These are phyloP conservation scores for Stichopus chloronotus DNA, from an alignment of 35 echinoderm and acorn worm species.

Conservation along the genomic window DNA sequence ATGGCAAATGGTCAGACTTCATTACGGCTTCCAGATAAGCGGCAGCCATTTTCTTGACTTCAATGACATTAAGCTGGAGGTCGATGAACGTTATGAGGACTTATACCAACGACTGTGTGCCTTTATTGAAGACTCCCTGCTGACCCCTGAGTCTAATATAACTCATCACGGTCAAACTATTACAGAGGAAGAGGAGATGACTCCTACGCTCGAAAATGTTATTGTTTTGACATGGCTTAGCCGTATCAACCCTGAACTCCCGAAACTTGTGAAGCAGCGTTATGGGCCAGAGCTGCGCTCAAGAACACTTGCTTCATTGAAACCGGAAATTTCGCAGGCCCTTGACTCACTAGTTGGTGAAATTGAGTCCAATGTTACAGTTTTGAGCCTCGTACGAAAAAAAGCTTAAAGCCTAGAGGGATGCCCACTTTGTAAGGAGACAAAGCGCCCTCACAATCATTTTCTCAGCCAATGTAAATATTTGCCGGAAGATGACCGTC, in stretches of 20 bases:
- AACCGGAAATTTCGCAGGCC: constrained; percentile 70
- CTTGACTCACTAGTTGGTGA: not conserved
- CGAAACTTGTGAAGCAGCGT: constrained; percentile 52
- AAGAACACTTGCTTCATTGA: constrained; percentile 60
- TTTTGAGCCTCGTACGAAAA: not conserved
- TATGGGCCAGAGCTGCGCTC: constrained; percentile 52
- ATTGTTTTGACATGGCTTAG: constrained; percentile 38
- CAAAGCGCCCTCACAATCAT: constrained; percentile 43
- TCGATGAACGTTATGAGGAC: constrained; percentile 51
- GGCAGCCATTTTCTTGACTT: too few species aligned
- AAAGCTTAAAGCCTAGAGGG: not conserved
- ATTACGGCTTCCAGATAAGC: too few species aligned
- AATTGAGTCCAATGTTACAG: not conserved
- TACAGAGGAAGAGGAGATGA: constrained; percentile 18
- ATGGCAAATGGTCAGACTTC: too few species aligned
- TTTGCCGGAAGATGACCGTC: constrained; percentile 50
- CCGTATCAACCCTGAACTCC: constrained; percentile 27
- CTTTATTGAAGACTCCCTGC: constrained; percentile 54
- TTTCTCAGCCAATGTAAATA: constrained; percentile 71
- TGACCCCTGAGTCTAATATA: not conserved
- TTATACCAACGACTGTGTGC: constrained; percentile 47
- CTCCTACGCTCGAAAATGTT: too few species aligned
- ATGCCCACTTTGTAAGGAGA: constrained; percentile 57
- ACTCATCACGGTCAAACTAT: constrained; percentile 22
- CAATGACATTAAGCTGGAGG: constrained; percentile 14